phyloP scores from a whole-genome alignment of 2,113 vertebrate species.

The Donacobius atricapilla region DNA sequence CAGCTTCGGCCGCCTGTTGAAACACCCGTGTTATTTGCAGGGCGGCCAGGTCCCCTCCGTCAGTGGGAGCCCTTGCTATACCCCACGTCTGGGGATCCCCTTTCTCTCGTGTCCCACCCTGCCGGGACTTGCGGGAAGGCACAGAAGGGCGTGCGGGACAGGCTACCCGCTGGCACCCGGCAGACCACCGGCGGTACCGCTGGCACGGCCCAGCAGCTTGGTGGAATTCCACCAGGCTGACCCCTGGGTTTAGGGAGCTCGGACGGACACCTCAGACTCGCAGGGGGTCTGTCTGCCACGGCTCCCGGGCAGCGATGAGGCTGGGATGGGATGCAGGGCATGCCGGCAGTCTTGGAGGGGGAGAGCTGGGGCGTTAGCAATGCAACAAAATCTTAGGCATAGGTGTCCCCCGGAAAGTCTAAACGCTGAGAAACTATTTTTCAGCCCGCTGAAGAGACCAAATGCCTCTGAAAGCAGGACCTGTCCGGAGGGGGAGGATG shows the following conservation, averaged over 20 bases:
- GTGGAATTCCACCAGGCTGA: not conserved
- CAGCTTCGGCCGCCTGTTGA: not conserved
- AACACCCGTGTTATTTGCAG: too few species aligned
- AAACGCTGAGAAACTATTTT: not conserved
- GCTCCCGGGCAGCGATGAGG: not conserved
- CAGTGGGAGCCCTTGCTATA: not conserved
- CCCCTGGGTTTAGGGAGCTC: not conserved
- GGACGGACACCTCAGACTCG: not conserved
- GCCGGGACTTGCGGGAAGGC: fast-evolving
- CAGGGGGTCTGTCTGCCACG: not conserved
- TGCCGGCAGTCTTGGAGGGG: not conserved
- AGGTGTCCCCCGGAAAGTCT: not conserved
- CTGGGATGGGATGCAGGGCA: not conserved
- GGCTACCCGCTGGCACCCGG: not conserved
- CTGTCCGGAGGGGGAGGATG: not conserved
- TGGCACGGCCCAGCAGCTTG: not conserved
- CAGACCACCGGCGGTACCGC: too few species aligned
- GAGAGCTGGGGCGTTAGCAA: fast-evolving
- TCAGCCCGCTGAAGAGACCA: not conserved
- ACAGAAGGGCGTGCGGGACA: fast-evolving
- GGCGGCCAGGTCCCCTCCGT: not conserved
- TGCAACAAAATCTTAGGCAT: not conserved
- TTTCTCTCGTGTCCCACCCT: not conserved
- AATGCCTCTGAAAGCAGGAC: not conserved
- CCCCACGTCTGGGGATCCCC: too few species aligned